phyloP scores from a whole-genome alignment of 2,113 vertebrate genomes.

The Siniperca knerii region DNA sequence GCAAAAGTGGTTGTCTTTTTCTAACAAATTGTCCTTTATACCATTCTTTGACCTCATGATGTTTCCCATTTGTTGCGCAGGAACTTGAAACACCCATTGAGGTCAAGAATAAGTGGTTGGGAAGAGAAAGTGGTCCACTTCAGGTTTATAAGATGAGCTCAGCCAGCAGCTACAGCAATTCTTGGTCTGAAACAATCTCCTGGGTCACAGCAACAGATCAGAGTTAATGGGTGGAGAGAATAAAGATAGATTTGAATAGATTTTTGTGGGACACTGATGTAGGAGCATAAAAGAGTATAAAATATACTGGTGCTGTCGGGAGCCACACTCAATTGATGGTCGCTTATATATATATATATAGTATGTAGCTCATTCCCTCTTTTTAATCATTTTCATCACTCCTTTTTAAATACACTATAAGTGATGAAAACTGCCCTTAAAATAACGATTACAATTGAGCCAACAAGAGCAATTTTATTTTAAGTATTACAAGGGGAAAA shows the following conservation, averaged over 20 bases:
- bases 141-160: not conserved
- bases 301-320: not conserved
- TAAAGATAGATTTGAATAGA: slow-evolving; percentile 14
- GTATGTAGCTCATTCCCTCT: not conserved
- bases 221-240: not conserved
- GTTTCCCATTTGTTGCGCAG: not conserved
- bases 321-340: not conserved
- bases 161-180: not conserved
- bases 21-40: not conserved
- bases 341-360: not conserved
- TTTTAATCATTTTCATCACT: slow-evolving; percentile 11
- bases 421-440: slow-evolving; percentile 17
- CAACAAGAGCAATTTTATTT: not conserved
- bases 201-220: not conserved
- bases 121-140: not conserved
- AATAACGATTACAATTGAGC: slow-evolving; percentile 10
- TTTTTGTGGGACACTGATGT: not conserved
- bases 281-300: not conserved
- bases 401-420: not conserved
- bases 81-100: not conserved
- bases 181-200: not conserved
- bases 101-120: not conserved
- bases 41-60: not conserved
- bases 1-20: not conserved
- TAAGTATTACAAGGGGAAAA: not conserved